phyloP scores from a whole-genome alignment of 2,797 vertebrate species.

The Poecilia wingei region DNA sequence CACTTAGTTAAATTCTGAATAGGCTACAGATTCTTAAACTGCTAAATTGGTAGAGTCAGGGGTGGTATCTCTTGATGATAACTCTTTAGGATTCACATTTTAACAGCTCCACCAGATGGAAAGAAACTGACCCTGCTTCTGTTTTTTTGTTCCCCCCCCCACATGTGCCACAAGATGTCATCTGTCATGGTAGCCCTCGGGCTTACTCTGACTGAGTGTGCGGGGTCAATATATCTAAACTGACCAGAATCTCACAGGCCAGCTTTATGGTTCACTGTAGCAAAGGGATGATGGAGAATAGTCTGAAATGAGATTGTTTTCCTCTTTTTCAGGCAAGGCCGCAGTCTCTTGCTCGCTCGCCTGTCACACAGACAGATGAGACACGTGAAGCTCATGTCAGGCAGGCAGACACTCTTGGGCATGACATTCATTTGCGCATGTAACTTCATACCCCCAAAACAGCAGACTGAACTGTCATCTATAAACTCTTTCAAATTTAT shows the following conservation, averaged over 20 bases:
- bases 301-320: constrained; percentile 54
- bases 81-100: neutral
- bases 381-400: constrained; percentile 42
- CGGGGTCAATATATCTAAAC: constrained; percentile 67
- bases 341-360: constrained; percentile 23
- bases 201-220: constrained; percentile 61
- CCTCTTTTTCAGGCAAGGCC: constrained; percentile 35
- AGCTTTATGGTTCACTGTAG: constrained; percentile 29
- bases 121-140: constrained; percentile 25
- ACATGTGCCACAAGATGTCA: constrained; percentile 55
- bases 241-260: constrained; percentile 71
- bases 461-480: neutral
- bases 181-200: constrained; percentile 60
- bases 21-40: neutral
- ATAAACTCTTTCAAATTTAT: neutral
- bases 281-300: constrained; percentile 42
- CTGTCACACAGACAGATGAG: constrained; percentile 45
- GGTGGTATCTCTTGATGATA: neutral
- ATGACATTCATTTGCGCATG: neutral
- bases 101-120: neutral
- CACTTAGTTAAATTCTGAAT: neutral
- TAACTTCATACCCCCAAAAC: neutral
- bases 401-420: constrained; percentile 4
- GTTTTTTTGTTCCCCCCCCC: constrained; percentile 6
- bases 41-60: neutral